These are phyloP conservation scores for Anodontia alba DNA, from an alignment of 2,888 invertebrate genomes.

Conservation along the genomic window DNA sequence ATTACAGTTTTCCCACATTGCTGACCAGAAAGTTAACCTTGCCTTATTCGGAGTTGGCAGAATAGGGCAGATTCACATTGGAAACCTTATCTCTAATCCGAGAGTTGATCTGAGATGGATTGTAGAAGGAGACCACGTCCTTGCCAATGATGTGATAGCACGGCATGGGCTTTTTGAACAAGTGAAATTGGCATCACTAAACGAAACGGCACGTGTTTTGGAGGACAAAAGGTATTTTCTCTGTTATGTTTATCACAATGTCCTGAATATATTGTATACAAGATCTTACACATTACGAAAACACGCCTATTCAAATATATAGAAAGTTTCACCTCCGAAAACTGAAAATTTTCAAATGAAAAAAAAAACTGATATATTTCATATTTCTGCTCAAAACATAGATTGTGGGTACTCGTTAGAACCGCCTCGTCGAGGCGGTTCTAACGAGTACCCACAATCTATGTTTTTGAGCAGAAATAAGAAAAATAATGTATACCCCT, in stretches of 20 bases:
- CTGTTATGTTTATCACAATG: neutral
- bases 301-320: too few species aligned
- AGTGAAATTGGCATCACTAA: neutral
- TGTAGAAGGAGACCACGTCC: slow-evolving; percentile 27
- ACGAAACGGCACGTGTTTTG: slow-evolving; percentile 24
- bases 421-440: too few species aligned
- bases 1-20: neutral
- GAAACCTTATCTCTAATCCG: slow-evolving; percentile 26
- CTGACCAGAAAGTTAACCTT: slow-evolving; percentile 22
- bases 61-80: slow-evolving; percentile 42
- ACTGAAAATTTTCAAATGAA: too few species aligned
- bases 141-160: slow-evolving; percentile 25
- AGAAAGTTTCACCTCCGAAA: too few species aligned
- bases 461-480: too few species aligned
- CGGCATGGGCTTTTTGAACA: slow-evolving; percentile 11
- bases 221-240: slow-evolving; percentile 39
- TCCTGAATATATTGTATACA: too few species aligned
- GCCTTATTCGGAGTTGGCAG: slow-evolving; percentile 48
- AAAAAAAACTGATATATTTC: too few species aligned
- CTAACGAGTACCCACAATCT: too few species aligned
- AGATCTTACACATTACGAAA: too few species aligned
- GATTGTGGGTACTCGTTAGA: too few species aligned
- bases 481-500: too few species aligned
- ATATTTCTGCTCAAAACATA: too few species aligned
- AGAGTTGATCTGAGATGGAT: slow-evolving; percentile 40